Base-by-base conservation (phyloP, 2,113 vertebrate species). In the Chionis minor region DNA sequence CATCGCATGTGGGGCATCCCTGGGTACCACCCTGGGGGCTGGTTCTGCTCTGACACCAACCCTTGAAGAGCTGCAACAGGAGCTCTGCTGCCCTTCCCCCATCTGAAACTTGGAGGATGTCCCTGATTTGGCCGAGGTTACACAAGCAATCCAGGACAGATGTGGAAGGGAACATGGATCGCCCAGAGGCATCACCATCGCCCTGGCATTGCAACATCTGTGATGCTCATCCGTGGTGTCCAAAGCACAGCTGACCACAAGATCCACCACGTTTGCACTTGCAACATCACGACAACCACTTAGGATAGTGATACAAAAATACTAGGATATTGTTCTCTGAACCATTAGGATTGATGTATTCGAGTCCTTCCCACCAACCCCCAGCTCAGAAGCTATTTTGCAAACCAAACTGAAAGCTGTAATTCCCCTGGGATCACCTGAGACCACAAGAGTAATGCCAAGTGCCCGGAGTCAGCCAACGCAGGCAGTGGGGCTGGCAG, bases 181-280 rank as follows among this genome's bases (percentile, higher is more conserved):
- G 77, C 32, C 28, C 59, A 58, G 51, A 81, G 54, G 35, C 4
- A 1, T 62, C 81, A n/a, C 44, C 51, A 10, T 12, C 2, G 1
- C 52, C 35, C 40, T 21, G 59, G 27, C 69, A 61, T 5, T 55
- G 59, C 72, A 55, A 0, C 18, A 38, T 32, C 5, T 3, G 69
- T 55, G 59, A 86, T 0, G 2, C 58, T 87, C 67, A 69, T 19
- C 52, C 0, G 0, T 9, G 51, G 24, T 33, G 27, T 32, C 52
- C 49, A 83, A 59, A 77, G 69, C 59, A 54, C 62, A 88, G 51
- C 16, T 62, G 82, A 78, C 45, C 71, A 70, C 58, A 52, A 58
- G 62, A 58, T 17, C 45, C 45, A 62, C 45, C 49, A 45, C 0
- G 1, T 26, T 55, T 54, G 22, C 58, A 38, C 40, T 56, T 49